Base-by-base conservation (phyloP, 2,797 vertebrate species). In the Euthynnus affinis region DNA sequence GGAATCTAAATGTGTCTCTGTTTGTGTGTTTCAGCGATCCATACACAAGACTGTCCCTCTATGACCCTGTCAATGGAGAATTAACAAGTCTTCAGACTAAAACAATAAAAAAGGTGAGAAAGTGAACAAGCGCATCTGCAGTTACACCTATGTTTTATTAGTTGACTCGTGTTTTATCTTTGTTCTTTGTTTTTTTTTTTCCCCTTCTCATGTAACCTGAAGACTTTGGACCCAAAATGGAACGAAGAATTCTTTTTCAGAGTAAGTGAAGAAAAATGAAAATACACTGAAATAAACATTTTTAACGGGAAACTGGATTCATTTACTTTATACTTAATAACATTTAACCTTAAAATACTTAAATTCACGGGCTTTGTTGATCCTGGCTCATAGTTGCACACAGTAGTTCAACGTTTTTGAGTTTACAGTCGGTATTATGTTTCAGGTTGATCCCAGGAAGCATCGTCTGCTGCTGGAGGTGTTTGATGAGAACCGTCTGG, bases 401-500 rank as follows among this genome's bases (percentile, higher is more conserved):
- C 14, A 22, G 15, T 17, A 29, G 18, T 20, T 58, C 5, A 23
- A 18, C 3, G 2, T 17, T 60, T 57, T 76, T 71, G 4, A 55
- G n/a, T 58, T 55, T 2, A 73, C 20, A 17, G 1, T 69, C 9
- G 37, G 0, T 74, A 0, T 71, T 69, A 12, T 87, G 44, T 88
- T 80, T n/a, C 85, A 99, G 98, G 98, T 99, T 77, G 89, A 96
- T 93, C 98, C 98, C 71, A 94, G 92, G 71, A 96, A 96, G 76
- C 97, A 99, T 88, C 96, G 98, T 44, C 93, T 99, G 53, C 95
- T 99, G 60, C 94, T 99, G 68, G 98, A 99, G 92, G 97, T 99
- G 53, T 99, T 99, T 91, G 98, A 99, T 91, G 98, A 99, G 91
- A 99, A 99, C 82, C 97, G 98, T 34, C 92, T 99, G 97, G 98